Conservation (phyloP, 2,113 vertebrate species). For the Ochotona princeps region DNA sequence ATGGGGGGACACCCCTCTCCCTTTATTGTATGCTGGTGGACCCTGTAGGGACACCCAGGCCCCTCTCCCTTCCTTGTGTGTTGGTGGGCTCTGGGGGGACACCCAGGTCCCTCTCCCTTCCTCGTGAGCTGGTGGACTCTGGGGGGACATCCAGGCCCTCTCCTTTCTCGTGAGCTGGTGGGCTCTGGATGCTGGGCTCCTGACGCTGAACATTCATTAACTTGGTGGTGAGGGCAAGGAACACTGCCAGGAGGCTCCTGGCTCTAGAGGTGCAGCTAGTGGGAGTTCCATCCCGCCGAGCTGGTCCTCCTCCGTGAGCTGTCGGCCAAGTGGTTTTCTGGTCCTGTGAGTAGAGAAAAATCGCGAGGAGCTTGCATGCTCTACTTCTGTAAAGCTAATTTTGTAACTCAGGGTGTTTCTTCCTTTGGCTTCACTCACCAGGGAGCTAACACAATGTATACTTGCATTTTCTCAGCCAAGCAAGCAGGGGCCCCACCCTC, state of each 20-base stretch:
- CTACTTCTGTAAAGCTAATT: background rate
- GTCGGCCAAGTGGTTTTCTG: background rate
- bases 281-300: background rate
- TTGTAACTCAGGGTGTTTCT: background rate
- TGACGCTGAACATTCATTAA: fast-evolving
- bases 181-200: background rate
- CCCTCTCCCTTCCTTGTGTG: too few species aligned
- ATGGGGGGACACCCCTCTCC: background rate
- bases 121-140: too few species aligned
- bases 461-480: background rate
- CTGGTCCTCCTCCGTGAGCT: background rate
- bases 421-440: background rate
- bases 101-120: too few species aligned
- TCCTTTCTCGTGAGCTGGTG: too few species aligned
- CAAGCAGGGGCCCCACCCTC: background rate
- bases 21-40: background rate
- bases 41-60: too few species aligned
- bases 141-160: too few species aligned
- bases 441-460: background rate
- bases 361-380: background rate
- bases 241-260: fast-evolving
- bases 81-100: too few species aligned
- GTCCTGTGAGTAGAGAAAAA: background rate
- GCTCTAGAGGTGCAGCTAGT: background rate
- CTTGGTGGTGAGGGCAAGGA: too few species aligned